Percentiles rank a stretch among this genome's conserved stretches.
These are phyloP conservation scores for Zaprionus africanus DNA, from an alignment of 1,140 invertebrate species.

Conservation along the genomic window DNA sequence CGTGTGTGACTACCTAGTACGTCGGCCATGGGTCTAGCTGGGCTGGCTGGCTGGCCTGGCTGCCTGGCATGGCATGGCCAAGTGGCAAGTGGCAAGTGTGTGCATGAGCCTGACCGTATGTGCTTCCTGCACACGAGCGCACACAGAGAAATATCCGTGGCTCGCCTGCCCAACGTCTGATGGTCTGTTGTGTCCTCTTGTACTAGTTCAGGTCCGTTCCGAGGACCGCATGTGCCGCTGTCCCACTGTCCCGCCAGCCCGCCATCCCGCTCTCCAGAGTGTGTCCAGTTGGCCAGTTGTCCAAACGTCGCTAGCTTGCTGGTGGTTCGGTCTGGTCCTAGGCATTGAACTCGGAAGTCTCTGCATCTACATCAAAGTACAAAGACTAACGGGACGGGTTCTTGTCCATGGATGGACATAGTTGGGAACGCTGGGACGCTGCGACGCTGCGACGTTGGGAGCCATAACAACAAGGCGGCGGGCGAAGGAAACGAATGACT, in stretches of 20 bases:
- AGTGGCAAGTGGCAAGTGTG: slow-evolving; percentile 54
- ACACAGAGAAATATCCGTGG: slow-evolving; percentile 68
- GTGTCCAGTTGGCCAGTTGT: slow-evolving; percentile 56
- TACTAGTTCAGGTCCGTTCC: slow-evolving; percentile 66
- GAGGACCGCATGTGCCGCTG: slow-evolving; percentile 48
- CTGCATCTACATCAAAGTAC: slow-evolving; percentile 76
- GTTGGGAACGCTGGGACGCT: slow-evolving; percentile 8
- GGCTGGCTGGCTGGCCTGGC: slow-evolving; percentile 16
- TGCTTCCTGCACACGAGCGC: slow-evolving; percentile 54
- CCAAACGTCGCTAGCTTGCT: slow-evolving; percentile 49
- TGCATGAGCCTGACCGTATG: slow-evolving; percentile 56
- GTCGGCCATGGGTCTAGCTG: slow-evolving; percentile 19
- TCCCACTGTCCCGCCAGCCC: neutral
- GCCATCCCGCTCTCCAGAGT: neutral
- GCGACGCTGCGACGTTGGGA: slow-evolving; percentile 43
- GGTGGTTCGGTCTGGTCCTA: slow-evolving; percentile 33
- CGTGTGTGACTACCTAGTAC: slow-evolving; percentile 64
- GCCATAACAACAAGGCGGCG: slow-evolving; percentile 74
- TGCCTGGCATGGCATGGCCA: slow-evolving; percentile 9
- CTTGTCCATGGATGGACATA: slow-evolving; percentile 54
- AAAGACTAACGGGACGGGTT: slow-evolving; percentile 67
- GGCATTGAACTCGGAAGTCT: slow-evolving; percentile 58
- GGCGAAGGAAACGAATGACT: slow-evolving; percentile 80
- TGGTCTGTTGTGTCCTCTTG: slow-evolving; percentile 70
- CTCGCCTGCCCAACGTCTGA: slow-evolving; percentile 63